Evolutionary conservation across 2,797 vertebrate species (phyloP).

Genomic region (Coreius guichenoti): DNA sequence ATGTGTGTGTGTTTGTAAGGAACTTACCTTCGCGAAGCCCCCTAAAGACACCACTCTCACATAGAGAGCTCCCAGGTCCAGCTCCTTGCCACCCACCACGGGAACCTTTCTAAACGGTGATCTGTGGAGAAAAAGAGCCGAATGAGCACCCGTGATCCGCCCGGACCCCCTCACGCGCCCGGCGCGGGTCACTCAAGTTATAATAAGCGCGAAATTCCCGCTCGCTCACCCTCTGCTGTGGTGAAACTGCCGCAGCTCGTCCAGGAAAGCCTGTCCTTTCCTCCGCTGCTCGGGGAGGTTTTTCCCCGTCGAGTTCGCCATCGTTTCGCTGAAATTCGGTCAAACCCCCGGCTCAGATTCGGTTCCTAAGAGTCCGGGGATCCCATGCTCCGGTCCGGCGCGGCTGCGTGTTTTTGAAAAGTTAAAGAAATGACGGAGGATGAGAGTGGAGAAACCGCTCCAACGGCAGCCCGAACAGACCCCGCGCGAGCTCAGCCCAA

Average conservation of each 20-base stretch:
- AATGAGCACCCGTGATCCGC: neutral
- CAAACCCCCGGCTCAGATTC: constrained; percentile 84
- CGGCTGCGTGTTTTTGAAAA: constrained; percentile 84
- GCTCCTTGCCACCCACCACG: constrained; percentile 96
- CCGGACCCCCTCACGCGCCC: constrained; percentile 68
- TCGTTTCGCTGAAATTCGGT: constrained; percentile 88
- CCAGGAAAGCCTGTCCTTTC: constrained; percentile 99
- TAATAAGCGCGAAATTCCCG: constrained; percentile 40
- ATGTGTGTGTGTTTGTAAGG: constrained; percentile 20
- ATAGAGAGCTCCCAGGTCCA: constrained; percentile 97
- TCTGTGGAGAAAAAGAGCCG: constrained; percentile 73
- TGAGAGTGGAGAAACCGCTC: constrained; percentile 75
- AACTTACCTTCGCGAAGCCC: constrained; percentile 99
- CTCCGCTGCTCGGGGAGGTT: constrained; percentile 96
- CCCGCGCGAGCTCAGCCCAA: constrained; percentile 77
- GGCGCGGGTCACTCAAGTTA: constrained; percentile 50
- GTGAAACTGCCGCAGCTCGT: constrained; percentile 99
- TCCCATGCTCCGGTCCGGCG: constrained; percentile 95
- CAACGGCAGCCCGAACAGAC: constrained; percentile 57
- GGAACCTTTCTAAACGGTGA: constrained; percentile 99
- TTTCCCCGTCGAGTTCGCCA: constrained; percentile 99
- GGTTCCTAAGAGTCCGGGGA: constrained; percentile 96
- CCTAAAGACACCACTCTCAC: constrained; percentile 98
- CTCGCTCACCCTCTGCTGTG: constrained; percentile 94
- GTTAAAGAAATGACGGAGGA: constrained; percentile 85